These are phyloP conservation scores for Simalia tracyae DNA, from an alignment of 2,797 vertebrate genomes.

Conservation along the genomic window DNA sequence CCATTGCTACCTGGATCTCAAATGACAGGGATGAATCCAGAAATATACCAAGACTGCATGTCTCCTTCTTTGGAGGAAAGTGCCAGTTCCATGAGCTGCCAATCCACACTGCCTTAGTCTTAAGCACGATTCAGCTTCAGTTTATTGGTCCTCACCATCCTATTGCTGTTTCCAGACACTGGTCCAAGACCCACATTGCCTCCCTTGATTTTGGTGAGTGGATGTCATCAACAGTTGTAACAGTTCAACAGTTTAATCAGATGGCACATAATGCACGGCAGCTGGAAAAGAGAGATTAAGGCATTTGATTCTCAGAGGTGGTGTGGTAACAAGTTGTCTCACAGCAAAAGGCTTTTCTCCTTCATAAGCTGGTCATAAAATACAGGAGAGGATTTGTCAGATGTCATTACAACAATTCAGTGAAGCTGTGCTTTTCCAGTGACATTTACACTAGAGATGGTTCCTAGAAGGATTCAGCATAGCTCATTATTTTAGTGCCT, in stretches of 20 bases:
- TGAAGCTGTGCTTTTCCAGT: background rate
- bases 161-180: background rate
- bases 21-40: background rate
- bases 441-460: background rate
- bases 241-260: background rate
- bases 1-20: background rate
- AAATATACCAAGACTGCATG: background rate
- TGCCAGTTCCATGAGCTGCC: background rate
- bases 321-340: conserved; percentile 14
- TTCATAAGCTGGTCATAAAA: background rate
- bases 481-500: background rate
- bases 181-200: background rate
- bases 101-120: background rate
- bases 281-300: conserved; percentile 1
- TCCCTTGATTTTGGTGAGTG: background rate
- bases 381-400: background rate
- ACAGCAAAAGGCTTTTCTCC: background rate
- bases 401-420: background rate
- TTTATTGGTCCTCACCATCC: background rate
- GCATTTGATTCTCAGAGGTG: background rate
- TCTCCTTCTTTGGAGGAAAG: background rate
- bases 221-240: background rate
- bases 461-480: background rate
- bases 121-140: background rate
- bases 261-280: background rate